Percentiles rank a stretch among this genome's conserved stretches.
Conservation (phyloP, 2,797 vertebrate genomes). For the Ataeniobius toweri region DNA sequence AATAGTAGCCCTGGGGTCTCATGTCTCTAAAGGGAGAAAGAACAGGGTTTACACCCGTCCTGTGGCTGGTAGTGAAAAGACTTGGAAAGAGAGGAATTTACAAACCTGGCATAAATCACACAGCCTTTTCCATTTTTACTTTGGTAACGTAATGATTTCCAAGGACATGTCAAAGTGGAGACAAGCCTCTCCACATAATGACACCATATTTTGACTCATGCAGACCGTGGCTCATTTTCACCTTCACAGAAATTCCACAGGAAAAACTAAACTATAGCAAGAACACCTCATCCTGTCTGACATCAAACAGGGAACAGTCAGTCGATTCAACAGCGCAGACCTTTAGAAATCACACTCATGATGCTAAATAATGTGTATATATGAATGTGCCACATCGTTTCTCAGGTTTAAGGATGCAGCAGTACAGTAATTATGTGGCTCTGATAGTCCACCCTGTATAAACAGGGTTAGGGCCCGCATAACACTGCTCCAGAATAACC, state of each 20-base stretch:
- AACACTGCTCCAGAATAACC: slow-evolving; percentile 66
- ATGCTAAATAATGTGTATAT: too few relatives aligned
- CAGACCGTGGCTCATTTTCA: slow-evolving; percentile 35
- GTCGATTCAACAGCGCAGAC: slow-evolving; percentile 1
- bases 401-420: slow-evolving; percentile 8
- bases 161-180: slow-evolving; percentile 8
- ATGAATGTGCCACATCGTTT: not conserved
- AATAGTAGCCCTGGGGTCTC: slow-evolving; percentile 58
- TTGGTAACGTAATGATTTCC: slow-evolving; percentile 19
- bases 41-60: slow-evolving; percentile 49
- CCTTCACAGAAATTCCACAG: slow-evolving; percentile 39
- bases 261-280: slow-evolving; percentile 12
- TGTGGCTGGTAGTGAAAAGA: slow-evolving; percentile 35
- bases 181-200: slow-evolving; percentile 38
- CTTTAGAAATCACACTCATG: slow-evolving; percentile 2
- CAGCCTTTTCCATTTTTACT: slow-evolving; percentile 22
- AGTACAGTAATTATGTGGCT: not conserved
- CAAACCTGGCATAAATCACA: slow-evolving; percentile 38
- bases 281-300: slow-evolving; percentile 22
- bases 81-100: slow-evolving; percentile 54
- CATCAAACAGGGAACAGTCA: slow-evolving; percentile 19
- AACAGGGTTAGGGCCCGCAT: slow-evolving; percentile 28
- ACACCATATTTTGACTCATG: slow-evolving; percentile 47
- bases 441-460: slow-evolving; percentile 17
- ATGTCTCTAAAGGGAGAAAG: slow-evolving; percentile 41